Evolutionary conservation across 1,140 invertebrate species (phyloP).

Genomic region (Zaprionus davidi): DNA sequence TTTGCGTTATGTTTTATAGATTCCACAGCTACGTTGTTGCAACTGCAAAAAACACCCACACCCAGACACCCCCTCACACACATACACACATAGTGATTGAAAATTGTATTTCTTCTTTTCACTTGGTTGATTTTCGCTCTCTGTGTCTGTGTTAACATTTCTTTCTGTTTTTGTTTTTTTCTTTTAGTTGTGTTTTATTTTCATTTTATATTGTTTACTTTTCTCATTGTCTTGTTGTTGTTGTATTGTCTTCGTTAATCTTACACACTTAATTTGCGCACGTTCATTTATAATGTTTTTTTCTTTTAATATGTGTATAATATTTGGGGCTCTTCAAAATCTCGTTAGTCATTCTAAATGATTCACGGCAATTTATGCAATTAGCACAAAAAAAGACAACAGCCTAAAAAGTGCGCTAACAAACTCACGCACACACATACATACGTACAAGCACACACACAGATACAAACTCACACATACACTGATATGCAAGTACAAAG

Average conservation of each 20-base stretch:
- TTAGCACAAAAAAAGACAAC: constrained; percentile 2
- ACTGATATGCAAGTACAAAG: constrained; percentile 60
- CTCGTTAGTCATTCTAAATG: constrained; percentile 57
- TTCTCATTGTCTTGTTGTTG: constrained; percentile 45
- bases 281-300: constrained; percentile 53
- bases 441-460: background rate
- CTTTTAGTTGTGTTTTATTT: constrained; percentile 27
- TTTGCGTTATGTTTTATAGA: constrained; percentile 37
- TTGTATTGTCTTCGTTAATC: constrained; percentile 53
- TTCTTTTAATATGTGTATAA: constrained; percentile 29
- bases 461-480: background rate
- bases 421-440: constrained; percentile 5
- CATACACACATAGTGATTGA: constrained; percentile 20
- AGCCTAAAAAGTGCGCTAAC: constrained; percentile 27
- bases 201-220: constrained; percentile 47
- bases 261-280: constrained; percentile 74
- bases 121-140: constrained; percentile 56
- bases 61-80: constrained; percentile 11
- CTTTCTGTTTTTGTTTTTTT: constrained; percentile 45
- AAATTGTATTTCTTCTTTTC: constrained; percentile 32
- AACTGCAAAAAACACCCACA: constrained; percentile 43
- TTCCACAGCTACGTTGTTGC: constrained; percentile 39
- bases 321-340: constrained; percentile 28
- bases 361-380: constrained; percentile 58
- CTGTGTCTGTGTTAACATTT: constrained; percentile 48